Evolutionary conservation across 92 coral and sea anemone species (phyloP).

Genomic region (Parazoanthus atlanticus): DNA sequence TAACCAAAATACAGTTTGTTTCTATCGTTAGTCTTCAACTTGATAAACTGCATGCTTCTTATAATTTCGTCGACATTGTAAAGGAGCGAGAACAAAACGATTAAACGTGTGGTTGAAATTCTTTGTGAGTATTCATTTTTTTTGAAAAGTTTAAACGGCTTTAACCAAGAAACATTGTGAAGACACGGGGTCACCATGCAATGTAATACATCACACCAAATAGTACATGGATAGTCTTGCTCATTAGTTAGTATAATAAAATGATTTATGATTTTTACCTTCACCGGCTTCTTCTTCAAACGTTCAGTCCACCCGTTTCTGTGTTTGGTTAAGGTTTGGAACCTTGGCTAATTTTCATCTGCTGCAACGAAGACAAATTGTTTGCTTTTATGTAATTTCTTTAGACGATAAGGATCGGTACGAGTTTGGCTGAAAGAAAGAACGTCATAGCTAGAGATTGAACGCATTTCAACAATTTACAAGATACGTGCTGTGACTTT

Average conservation of each 20-base stretch:
- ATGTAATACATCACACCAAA: not conserved
- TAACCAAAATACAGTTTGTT: too few species aligned
- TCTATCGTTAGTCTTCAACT: not conserved
- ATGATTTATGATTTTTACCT: not conserved
- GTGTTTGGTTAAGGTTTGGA: not conserved
- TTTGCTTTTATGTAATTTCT: constrained; percentile 7
- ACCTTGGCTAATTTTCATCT: constrained; percentile 25
- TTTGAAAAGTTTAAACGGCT: too few species aligned
- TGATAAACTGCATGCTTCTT: too few species aligned
- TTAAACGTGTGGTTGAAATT: not conserved
- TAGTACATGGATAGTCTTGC: not conserved
- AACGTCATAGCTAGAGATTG: not conserved
- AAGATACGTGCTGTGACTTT: not conserved
- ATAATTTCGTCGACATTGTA: not conserved
- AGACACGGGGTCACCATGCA: not conserved
- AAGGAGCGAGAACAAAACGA: not conserved
- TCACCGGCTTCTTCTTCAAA: not conserved
- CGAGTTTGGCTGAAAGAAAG: not conserved
- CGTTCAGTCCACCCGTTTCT: not conserved
- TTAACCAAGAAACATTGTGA: too few species aligned
- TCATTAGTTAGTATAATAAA: not conserved
- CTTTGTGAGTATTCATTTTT: not conserved
- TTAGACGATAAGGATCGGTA: not conserved
- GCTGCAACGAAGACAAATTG: constrained; percentile 10
- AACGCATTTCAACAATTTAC: not conserved